phyloP scores from a whole-genome alignment of 2,797 vertebrate species.

The Salarias fasciatus region DNA sequence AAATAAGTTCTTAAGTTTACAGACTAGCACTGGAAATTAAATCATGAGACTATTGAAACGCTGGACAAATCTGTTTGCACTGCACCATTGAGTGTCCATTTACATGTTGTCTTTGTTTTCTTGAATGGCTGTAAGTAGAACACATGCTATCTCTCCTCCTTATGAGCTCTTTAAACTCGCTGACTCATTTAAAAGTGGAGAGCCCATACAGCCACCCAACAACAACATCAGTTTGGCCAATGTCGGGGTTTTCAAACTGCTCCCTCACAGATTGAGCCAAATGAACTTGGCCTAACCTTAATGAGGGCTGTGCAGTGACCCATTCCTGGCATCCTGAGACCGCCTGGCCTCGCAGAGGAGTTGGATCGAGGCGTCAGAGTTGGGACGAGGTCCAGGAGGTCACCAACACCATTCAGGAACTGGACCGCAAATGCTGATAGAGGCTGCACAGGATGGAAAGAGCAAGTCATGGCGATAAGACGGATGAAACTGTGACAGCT shows the following conservation, averaged over 20 bases:
- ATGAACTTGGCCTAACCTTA: constrained; percentile 84
- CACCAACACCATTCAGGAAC: constrained; percentile 89
- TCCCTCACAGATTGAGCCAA: constrained; percentile 48
- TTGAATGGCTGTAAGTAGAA: neutral
- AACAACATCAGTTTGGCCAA: constrained; percentile 40
- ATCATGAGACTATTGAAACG: too few relatives aligned
- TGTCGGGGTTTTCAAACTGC: constrained; percentile 32
- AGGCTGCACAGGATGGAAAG: constrained; percentile 73
- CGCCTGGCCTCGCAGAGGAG: constrained; percentile 52
- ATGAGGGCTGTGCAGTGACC: constrained; percentile 94
- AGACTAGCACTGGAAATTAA: too few relatives aligned
- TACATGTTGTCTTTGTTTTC: constrained; percentile 3
- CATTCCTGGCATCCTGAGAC: constrained; percentile 85
- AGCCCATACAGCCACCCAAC: constrained; percentile 4
- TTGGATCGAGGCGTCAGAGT: constrained; percentile 77
- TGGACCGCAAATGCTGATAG: constrained; percentile 84
- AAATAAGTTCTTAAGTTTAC: too few relatives aligned
- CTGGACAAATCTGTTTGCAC: neutral
- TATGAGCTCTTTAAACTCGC: constrained; percentile 10
- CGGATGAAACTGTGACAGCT: constrained; percentile 38
- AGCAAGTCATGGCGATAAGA: constrained; percentile 25
- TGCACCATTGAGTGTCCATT: neutral
- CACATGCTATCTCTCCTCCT: neutral
- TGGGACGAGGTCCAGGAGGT: constrained; percentile 91
- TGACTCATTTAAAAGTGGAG: constrained; percentile 19